phyloP scores from a whole-genome alignment of 2,797 vertebrate species.

The Thripadectes ignobilis region DNA sequence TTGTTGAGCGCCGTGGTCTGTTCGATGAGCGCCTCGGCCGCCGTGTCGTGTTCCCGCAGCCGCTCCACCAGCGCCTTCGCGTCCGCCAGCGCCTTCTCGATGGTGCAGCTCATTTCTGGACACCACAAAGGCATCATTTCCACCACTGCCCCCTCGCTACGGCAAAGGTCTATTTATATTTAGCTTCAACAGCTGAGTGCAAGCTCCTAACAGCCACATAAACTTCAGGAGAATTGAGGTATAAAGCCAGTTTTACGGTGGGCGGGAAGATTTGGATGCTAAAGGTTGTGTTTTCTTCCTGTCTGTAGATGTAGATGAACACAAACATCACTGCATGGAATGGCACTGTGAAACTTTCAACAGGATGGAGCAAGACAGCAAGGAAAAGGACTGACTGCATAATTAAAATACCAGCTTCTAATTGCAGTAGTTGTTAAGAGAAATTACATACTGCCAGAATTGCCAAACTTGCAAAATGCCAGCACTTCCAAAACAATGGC shows the following conservation, averaged over 20 bases:
- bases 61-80: constrained; percentile 94
- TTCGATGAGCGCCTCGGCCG: constrained; percentile 94
- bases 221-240: neutral
- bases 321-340: neutral
- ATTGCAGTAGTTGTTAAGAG: neutral
- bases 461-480: neutral
- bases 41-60: constrained; percentile 92
- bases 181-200: neutral
- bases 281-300: neutral
- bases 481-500: neutral
- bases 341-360: neutral
- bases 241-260: neutral
- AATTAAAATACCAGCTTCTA: neutral
- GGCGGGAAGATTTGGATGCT: neutral
- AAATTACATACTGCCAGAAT: neutral
- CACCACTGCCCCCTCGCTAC: neutral
- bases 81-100: constrained; percentile 95
- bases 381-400: neutral
- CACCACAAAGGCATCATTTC: neutral
- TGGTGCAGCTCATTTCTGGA: constrained; percentile 90
- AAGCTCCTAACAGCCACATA: neutral
- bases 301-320: neutral
- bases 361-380: neutral
- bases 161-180: too few relatives aligned
- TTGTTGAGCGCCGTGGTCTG: constrained; percentile 96